Conservation (phyloP, 1,140 invertebrate genomes). For the Drosophila tani region DNA sequence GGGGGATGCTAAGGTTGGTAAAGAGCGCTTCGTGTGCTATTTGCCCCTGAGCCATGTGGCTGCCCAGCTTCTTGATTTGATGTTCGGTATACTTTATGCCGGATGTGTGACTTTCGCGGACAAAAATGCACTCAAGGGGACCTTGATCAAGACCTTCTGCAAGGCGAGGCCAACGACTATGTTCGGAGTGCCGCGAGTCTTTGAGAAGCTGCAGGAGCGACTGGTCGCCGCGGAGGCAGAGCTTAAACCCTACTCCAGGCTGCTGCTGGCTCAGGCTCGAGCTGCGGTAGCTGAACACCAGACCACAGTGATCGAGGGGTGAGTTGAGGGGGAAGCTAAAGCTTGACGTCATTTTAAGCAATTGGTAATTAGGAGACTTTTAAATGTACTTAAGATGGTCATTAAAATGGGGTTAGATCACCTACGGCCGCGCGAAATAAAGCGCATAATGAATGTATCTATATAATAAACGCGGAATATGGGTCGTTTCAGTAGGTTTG, state of each 20-base stretch:
- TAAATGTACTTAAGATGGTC: too few species aligned
- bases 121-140: constrained; percentile 93
- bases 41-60: constrained; percentile 96
- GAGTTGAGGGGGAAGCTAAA: constrained; percentile 43
- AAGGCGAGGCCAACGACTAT: constrained; percentile 93
- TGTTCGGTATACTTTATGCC: constrained; percentile 87
- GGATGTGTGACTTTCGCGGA: constrained; percentile 93
- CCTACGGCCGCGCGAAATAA: too few species aligned
- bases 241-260: constrained; percentile 85
- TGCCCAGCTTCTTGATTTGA: constrained; percentile 94
- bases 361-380: too few species aligned
- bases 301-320: constrained; percentile 90
- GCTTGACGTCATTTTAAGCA: too few species aligned
- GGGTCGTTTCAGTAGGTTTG: too few species aligned
- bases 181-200: constrained; percentile 95
- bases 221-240: constrained; percentile 90
- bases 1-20: constrained; percentile 81
- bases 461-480: too few species aligned
- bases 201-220: constrained; percentile 96
- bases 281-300: constrained; percentile 89
- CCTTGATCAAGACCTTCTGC: constrained; percentile 90
- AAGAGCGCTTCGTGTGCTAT: constrained; percentile 91
- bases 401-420: too few species aligned
- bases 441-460: too few species aligned
- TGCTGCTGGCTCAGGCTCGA: constrained; percentile 87